Evolutionary conservation across 2,888 invertebrate genomes (phyloP).

Genomic region (Altica lythri): DNA sequence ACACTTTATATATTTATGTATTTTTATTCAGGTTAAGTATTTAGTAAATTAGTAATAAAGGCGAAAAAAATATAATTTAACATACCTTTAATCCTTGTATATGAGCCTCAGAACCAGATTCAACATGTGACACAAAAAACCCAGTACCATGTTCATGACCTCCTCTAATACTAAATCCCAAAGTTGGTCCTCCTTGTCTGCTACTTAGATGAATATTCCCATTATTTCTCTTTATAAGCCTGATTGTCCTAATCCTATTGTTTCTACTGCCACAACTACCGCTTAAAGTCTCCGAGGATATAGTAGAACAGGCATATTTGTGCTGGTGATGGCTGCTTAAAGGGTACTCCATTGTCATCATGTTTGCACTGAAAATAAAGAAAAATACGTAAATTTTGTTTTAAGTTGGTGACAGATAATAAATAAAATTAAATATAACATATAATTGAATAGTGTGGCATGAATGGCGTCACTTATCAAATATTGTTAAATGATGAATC

Average conservation of each 20-base stretch:
- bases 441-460: no score
- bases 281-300: conserved; percentile 56
- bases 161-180: conserved; percentile 83
- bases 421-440: no score
- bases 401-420: no score
- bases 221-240: conserved; percentile 60
- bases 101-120: conserved; percentile 85
- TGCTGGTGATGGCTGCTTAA: conserved; percentile 38
- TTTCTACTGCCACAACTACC: conserved; percentile 58
- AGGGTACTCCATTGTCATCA: conserved; percentile 31
- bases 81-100: conserved; percentile 84
- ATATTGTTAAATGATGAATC: no score
- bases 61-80: no score
- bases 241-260: conserved; percentile 64
- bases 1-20: no score
- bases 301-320: conserved; percentile 51
- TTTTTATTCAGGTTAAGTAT: no score
- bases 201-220: conserved; percentile 56
- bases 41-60: no score
- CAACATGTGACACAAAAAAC: conserved; percentile 88
- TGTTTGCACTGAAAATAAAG: conserved; percentile 22
- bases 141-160: conserved; percentile 92
- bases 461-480: no score
- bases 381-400: no score
- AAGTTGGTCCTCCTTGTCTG: conserved; percentile 67